Base-by-base conservation (phyloP, 30 jellyfish, hydroid and myxozoan species). In the Hydra vulgaris region DNA sequence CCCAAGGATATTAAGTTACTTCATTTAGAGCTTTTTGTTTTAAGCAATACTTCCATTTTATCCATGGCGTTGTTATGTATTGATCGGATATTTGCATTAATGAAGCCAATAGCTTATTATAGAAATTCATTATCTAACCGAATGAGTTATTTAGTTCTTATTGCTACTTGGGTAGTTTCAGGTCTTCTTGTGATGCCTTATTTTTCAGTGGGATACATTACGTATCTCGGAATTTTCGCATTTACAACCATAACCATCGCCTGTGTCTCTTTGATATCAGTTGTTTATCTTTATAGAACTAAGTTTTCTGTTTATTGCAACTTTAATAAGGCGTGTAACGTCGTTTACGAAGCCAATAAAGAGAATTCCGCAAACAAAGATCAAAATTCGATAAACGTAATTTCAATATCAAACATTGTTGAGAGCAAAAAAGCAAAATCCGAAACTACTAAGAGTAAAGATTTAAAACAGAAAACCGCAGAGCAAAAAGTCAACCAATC, bases 21-120 rank as follows among this genome's bases (percentile, higher is more conserved):
- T 20, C 85, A 78, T 66, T 78, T 21, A n/a, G 66, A 20, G 53
- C 69, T 78, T 52, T 78, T 78, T 53, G 66, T 61, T 22, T 23
- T 61, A 25, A 78, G 69, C 78, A 61, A 52, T 18, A 81, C 25
- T 78, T 54, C 85, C 5, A 56, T 78, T 54, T 53, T 78, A 53
- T 21, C 85, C 24, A 78, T 78, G 85, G 27, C 85, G 7, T 23
- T 78, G 76, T 53, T 78, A 61, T 54, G 80, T n/a, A 20, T 78
- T 16, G 85, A 78, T 78, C 85, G 85, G 18, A 26, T 78, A 53
- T 24, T 54, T 78, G 85, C 77, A 15, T 19, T 78, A 8, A 16
- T 78, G 53, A 52, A 54, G 18, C 85, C 85, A 3, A 0, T 78
- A 0, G 26, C 24, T 17, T 40, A 40, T 12, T 78, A 78, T 40